phyloP scores from a whole-genome alignment of 2,888 invertebrate genomes.

The Cataglyphis albicans region DNA sequence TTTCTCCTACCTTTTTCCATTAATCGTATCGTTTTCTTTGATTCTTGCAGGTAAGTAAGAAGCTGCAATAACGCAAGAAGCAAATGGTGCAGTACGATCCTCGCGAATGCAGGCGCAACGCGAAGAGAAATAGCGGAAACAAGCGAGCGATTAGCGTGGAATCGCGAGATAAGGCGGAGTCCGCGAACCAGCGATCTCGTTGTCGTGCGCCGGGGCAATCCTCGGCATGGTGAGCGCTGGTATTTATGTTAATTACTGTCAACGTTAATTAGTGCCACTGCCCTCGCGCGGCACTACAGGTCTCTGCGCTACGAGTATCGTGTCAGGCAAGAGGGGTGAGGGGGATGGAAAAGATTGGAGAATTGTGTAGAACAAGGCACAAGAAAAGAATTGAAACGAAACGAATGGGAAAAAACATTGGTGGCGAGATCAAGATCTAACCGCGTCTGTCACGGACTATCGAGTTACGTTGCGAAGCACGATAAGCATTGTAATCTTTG shows the following conservation, averaged over 20 bases:
- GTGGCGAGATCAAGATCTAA: slow-evolving; percentile 66
- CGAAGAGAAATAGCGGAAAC: slow-evolving; percentile 71
- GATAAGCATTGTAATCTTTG: slow-evolving; percentile 80
- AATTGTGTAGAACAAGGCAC: slow-evolving; percentile 1
- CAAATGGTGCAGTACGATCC: slow-evolving; percentile 39
- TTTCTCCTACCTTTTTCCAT: slow-evolving; percentile 23
- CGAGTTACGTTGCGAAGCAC: slow-evolving; percentile 80
- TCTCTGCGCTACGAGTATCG: slow-evolving; percentile 31
- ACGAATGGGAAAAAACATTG: slow-evolving; percentile 63
- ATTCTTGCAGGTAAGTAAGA: slow-evolving; percentile 73
- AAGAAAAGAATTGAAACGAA: slow-evolving; percentile 49
- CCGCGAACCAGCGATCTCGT: slow-evolving; percentile 72
- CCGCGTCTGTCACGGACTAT: slow-evolving; percentile 74
- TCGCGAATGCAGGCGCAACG: slow-evolving; percentile 50
- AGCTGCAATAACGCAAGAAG: background rate
- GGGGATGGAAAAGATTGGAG: slow-evolving; percentile 37
- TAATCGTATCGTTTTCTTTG: slow-evolving; percentile 54
- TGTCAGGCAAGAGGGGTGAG: background rate
- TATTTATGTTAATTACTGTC: slow-evolving; percentile 86
- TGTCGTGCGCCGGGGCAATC: slow-evolving; percentile 68
- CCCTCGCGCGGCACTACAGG: slow-evolving; percentile 62
- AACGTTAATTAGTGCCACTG: slow-evolving; percentile 84
- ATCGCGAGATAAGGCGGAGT: slow-evolving; percentile 80
- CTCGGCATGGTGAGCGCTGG: slow-evolving; percentile 81
- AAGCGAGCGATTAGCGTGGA: slow-evolving; percentile 77